phyloP scores from a whole-genome alignment of 2,113 vertebrate genomes.

The Pipra filicauda region DNA sequence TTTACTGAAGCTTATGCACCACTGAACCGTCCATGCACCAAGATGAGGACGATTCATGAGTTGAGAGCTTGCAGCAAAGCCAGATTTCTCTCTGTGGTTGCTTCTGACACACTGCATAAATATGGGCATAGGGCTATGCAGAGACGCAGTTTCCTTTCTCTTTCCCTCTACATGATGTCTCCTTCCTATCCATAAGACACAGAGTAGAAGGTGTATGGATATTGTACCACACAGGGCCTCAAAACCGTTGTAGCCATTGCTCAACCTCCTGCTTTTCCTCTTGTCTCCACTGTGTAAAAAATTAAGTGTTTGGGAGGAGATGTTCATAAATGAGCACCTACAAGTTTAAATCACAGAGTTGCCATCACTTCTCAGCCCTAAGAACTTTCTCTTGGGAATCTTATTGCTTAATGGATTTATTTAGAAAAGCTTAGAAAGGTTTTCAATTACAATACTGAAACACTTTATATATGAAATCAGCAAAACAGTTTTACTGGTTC shows the following conservation, averaged over 20 bases:
- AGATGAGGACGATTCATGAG: background rate
- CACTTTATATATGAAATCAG: background rate
- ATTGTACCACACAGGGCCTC: background rate
- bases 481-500: background rate
- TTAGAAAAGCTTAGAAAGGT: background rate
- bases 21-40: background rate
- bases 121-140: background rate
- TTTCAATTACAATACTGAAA: background rate
- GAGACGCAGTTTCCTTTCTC: background rate
- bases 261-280: background rate
- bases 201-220: background rate
- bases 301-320: background rate
- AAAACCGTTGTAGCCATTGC: fast-evolving
- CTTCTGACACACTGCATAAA: background rate
- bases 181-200: background rate
- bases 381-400: background rate
- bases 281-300: background rate
- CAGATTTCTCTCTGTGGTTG: background rate
- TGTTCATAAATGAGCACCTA: fast-evolving
- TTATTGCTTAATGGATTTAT: background rate
- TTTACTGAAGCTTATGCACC: background rate
- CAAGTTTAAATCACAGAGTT: background rate
- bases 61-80: background rate
- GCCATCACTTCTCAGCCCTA: background rate
- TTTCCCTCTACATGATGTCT: background rate